Base-by-base conservation (phyloP, 2,113 vertebrate species). In the Thryonomys swinderianus region DNA sequence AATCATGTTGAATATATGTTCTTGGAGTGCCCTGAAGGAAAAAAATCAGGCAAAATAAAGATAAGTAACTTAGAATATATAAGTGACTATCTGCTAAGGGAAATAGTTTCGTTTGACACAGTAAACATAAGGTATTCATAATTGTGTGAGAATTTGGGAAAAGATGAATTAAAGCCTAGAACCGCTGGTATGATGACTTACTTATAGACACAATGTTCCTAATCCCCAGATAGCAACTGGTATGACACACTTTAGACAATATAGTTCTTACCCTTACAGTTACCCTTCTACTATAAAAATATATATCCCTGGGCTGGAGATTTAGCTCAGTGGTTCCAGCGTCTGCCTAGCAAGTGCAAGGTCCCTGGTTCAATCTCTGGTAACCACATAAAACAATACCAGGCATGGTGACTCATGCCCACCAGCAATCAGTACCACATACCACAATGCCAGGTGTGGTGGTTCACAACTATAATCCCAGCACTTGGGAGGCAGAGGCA, bases 1-100 rank as follows among this genome's bases (percentile, higher is more conserved):
- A 95, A 98, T 96, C 98, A 97, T 97, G 69, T 96, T 93, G 95
- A 94, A 98, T 87, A 98, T 82, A 16, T 96, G 69, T 61, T 4
- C 37, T 78, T 92, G 96, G 69, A 91, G 76, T 37, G 88, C 30
- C 61, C 85, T 98, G 27, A 74, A 95, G 53, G 94, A 80, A 95
- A 80, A 95, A 95, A 82, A 85, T 53, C 25, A 91, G 85, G 67
- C 42, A 91, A 94, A 90, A 85, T 83, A 80, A 96, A 91, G 23
- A 12, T 48, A 81, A 85, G 21, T 87, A 14, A 76, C 34, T 87
- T 61, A 59, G 32, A 86, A 14, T 67, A 87, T 42, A 76, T 66
- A 93, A 88, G 55, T 79, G 89, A 93, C 48, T 53, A 37, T 83
- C 30, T 37, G 61, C 57, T 88, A 96, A 89, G 78, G 32, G 20